These are phyloP conservation scores for Semotilus atromaculatus DNA, from an alignment of 2,797 vertebrate species.

Conservation along the genomic window DNA sequence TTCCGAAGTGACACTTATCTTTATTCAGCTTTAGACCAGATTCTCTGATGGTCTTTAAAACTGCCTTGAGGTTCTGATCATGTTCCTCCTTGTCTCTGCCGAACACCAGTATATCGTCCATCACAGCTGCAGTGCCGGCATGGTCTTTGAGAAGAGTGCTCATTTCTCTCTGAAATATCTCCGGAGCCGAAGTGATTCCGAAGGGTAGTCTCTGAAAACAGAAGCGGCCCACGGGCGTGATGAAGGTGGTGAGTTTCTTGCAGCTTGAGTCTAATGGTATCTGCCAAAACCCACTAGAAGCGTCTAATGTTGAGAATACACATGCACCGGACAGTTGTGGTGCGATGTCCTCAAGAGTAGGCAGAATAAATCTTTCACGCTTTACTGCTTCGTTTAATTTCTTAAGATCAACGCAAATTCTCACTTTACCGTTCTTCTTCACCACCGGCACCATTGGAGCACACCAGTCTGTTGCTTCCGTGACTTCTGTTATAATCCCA, in stretches of 20 bases:
- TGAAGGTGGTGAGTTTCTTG: slow-evolving; percentile 39
- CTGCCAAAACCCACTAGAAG: slow-evolving; percentile 28
- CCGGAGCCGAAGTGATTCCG: neutral
- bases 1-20: slow-evolving; percentile 21
- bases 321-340: no score
- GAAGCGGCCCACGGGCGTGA: slow-evolving; percentile 9
- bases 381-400: no score
- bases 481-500: slow-evolving; percentile 30
- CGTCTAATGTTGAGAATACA: slow-evolving; percentile 29
- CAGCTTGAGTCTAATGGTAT: slow-evolving; percentile 4
- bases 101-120: slow-evolving; percentile 13
- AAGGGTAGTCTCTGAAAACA: slow-evolving; percentile 24
- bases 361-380: no score
- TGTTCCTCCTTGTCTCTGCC: neutral
- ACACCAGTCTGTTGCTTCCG: slow-evolving; percentile 18
- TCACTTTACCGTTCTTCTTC: no score
- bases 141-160: slow-evolving; percentile 4
- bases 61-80: neutral
- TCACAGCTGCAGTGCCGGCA: neutral
- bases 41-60: neutral
- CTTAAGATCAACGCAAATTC: no score
- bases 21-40: slow-evolving; percentile 24
- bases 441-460: slow-evolving; percentile 14
- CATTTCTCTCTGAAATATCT: slow-evolving; percentile 40
- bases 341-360: no score